Base-by-base conservation (phyloP, 1,140 invertebrate species). In the Listronotus oregonensis region DNA sequence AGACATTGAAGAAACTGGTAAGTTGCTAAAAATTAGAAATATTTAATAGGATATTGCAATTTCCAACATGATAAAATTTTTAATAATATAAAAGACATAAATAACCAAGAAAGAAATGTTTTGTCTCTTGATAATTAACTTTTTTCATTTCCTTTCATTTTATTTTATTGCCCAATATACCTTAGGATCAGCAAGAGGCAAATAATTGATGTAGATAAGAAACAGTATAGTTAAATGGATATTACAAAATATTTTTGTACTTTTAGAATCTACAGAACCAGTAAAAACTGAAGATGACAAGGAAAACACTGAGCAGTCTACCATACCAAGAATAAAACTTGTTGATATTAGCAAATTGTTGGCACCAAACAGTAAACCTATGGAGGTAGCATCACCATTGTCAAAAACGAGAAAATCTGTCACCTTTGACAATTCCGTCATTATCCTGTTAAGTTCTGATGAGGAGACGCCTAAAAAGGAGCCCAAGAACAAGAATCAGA, bases 311-410 rank as follows among this genome's bases (percentile, higher is more conserved):
- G 11, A 40, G 10, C n/a, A 51, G 14, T 11, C 15, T 9, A 27
- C 34, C 8, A 10, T 31, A 3, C 60, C 63, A 7, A 61, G 58
- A 65, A 75, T 75, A 42, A 73, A 73, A 64, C 62, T 73, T 10
- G 71, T 75, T 17, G 74, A 75, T 56, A 72, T 75, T 18, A 73
- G 55, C n/a, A 75, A 75, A 67, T 49, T 75, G 1, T 43, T 75
- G 4, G 72, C 69, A 42, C 73, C 71, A 6, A 63, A 61, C 27
- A 14, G 1, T 1, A 54, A 46, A 47, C 44, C 42, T 9, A 12
- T 40, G 32, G 39, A 68, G 18, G 34, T 52, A 51, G 14, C 56
- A 32, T 6, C 39, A 21, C 52, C 55, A 32, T 37, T 44, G 27
- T 14, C 21, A 0, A 63, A 54, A 37, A 27, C 18, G 11, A 58